phyloP scores from a whole-genome alignment of 2,797 vertebrate species.

The Rhinophrynus dorsalis region DNA sequence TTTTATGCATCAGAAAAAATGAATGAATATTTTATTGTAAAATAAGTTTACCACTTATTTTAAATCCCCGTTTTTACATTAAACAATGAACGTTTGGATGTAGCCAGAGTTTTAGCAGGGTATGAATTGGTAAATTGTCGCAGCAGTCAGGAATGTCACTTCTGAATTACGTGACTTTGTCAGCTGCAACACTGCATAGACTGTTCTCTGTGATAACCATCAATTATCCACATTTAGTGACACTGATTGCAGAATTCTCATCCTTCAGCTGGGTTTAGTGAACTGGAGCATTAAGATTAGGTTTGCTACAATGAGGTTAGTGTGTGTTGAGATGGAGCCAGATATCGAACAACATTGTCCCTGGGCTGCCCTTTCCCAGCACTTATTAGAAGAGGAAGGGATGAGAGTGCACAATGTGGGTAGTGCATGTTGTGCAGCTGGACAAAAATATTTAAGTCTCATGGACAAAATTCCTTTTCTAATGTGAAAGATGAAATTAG shows the following conservation, averaged over 20 bases:
- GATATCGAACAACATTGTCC: slow-evolving; percentile 59
- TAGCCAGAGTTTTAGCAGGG: slow-evolving; percentile 54
- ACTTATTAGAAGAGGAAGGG: slow-evolving; percentile 53
- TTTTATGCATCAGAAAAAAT: no score
- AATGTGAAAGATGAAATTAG: no score
- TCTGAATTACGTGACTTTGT: slow-evolving; percentile 48
- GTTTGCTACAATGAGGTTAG: slow-evolving; percentile 57
- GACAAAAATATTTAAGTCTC: slow-evolving; percentile 38
- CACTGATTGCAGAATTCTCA: slow-evolving; percentile 55
- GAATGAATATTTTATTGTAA: no score
- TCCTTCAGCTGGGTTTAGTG: slow-evolving; percentile 61
- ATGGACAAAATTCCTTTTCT: no score
- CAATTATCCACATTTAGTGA: slow-evolving; percentile 53
- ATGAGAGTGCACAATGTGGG: slow-evolving; percentile 45
- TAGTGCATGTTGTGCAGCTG: slow-evolving; percentile 55
- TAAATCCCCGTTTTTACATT: slow-evolving; percentile 55
- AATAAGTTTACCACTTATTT: no score
- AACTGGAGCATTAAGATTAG: slow-evolving; percentile 55
- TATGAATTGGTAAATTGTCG: slow-evolving; percentile 70
- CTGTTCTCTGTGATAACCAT: slow-evolving; percentile 63
- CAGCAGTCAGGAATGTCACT: slow-evolving; percentile 58
- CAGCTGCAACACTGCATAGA: slow-evolving; percentile 60
- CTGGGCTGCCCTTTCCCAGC: slow-evolving; percentile 64
- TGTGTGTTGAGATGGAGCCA: slow-evolving; percentile 57
- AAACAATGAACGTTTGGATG: slow-evolving; percentile 49